Percentiles rank a stretch among this genome's conserved stretches.
Conservation (phyloP, 2,888 invertebrate species). For the Eristalis tenax region DNA sequence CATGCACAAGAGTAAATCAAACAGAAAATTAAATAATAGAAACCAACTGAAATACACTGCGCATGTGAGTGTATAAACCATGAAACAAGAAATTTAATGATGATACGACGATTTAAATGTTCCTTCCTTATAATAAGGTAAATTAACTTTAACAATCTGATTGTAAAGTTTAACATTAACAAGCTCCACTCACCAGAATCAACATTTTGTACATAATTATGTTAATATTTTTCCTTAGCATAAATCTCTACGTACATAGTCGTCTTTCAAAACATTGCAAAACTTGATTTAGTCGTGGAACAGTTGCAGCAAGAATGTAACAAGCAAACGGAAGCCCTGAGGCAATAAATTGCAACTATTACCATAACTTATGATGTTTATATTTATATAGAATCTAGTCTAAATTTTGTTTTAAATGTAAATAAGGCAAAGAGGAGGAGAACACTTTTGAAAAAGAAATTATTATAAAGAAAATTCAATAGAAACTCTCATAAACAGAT, state of each 20-base stretch:
- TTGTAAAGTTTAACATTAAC: slow-evolving; percentile 62
- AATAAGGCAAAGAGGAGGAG: slow-evolving; percentile 7
- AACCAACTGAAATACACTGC: slow-evolving; percentile 8
- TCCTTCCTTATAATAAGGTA: slow-evolving; percentile 72
- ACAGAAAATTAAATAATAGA: not conserved
- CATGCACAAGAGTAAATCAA: not conserved
- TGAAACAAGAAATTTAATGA: slow-evolving; percentile 39
- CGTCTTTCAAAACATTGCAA: slow-evolving; percentile 14
- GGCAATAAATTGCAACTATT: slow-evolving; percentile 44
- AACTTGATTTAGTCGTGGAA: not conserved
- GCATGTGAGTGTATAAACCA: slow-evolving; percentile 3
- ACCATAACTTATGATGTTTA: slow-evolving; percentile 64
- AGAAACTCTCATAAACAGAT: slow-evolving; percentile 35
- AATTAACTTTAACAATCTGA: slow-evolving; percentile 68
- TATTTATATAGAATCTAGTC: slow-evolving; percentile 49
- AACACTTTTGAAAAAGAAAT: not conserved
- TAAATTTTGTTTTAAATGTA: slow-evolving; percentile 47
- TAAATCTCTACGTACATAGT: slow-evolving; percentile 23
- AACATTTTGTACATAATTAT: slow-evolving; percentile 57
- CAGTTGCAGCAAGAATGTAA: slow-evolving; percentile 32
- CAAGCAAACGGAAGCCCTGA: slow-evolving; percentile 21
- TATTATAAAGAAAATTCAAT: slow-evolving; percentile 22
- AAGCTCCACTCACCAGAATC: slow-evolving; percentile 27
- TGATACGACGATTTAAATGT: slow-evolving; percentile 70
- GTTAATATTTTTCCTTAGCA: slow-evolving; percentile 33